phyloP scores from a whole-genome alignment of 2,888 invertebrate genomes.

The Xestia rhomboidea region DNA sequence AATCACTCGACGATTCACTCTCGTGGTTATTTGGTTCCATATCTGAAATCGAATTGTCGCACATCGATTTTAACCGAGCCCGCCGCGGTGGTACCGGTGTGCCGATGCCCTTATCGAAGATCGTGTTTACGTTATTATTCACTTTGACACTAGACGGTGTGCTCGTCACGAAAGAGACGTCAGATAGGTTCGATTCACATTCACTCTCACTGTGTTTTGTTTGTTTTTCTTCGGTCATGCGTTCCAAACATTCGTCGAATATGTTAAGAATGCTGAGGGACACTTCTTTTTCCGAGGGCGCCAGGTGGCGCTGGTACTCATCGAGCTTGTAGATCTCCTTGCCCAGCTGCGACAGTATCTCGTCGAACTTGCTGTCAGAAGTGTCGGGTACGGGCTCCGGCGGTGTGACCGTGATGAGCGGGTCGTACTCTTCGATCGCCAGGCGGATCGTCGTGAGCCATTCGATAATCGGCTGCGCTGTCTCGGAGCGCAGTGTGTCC shows the following conservation, averaged over 20 bases:
- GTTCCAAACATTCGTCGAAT: slow-evolving; percentile 87
- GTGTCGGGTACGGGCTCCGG: slow-evolving; percentile 72
- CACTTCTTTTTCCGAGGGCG: slow-evolving; percentile 79
- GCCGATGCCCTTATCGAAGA: slow-evolving; percentile 74
- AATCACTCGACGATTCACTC: slow-evolving; percentile 81
- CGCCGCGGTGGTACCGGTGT: slow-evolving; percentile 82
- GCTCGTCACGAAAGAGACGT: slow-evolving; percentile 82
- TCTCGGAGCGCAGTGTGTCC: slow-evolving; percentile 83
- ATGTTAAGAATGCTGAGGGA: slow-evolving; percentile 87
- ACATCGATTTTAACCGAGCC: slow-evolving; percentile 75
- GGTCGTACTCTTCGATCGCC: slow-evolving; percentile 87
- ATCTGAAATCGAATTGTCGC: slow-evolving; percentile 58
- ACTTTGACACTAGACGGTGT: slow-evolving; percentile 77
- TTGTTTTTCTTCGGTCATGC: slow-evolving; percentile 76
- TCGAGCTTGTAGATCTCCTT: slow-evolving; percentile 88
- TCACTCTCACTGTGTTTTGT: slow-evolving; percentile 78
- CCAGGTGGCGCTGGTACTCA: slow-evolving; percentile 83
- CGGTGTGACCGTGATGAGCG: slow-evolving; percentile 77
- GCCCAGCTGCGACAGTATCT: slow-evolving; percentile 87
- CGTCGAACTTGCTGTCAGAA: slow-evolving; percentile 84
- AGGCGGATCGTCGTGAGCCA: slow-evolving; percentile 85
- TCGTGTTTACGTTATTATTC: slow-evolving; percentile 70
- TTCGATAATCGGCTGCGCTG: slow-evolving; percentile 83
- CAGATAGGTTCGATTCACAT: slow-evolving; percentile 79
- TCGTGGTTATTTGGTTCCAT: slow-evolving; percentile 69